Base-by-base conservation (phyloP, 2,113 vertebrate genomes). In the Macquaria australasica region DNA sequence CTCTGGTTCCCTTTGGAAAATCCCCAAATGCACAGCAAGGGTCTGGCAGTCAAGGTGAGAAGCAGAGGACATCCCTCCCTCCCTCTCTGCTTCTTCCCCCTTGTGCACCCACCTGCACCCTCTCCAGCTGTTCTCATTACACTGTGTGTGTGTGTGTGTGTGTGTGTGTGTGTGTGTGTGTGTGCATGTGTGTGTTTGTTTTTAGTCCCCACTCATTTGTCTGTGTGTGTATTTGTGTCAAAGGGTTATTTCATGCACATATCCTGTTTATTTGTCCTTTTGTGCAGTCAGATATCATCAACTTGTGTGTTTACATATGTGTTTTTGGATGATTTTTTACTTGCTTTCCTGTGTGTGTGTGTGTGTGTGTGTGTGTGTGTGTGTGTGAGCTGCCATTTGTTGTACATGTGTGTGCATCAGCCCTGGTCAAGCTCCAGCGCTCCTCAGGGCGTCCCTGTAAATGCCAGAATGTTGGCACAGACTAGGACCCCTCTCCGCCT, bases 41-140 rank as follows among this genome's bases (percentile, higher is more conserved):
- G 79, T 93, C 84, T 90, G 84, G 81, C 91, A 90, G 92, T 94
- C 91, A 95, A 96, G 96, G 95, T 95, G 93, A 96, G 90, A 91
- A 68, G 84, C 91, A 95, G 93, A 95, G 95, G 94, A 95, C 95
- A 90, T 51, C 84, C 88, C 85, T 64, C 75, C 82, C 62, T 79
- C 77, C 72, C 84, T 76, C 80, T 71, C 81, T 86, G 68, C 89
- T 81, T 81, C 81, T 72, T 85, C 80, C 72, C 81, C 84, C 79
- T 41, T 48, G 45, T 75, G 72, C 84, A 75, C 81, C 79, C 4
- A 41, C 60, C 82, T 82, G 77, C 81, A 73, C 73, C 87, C 87
- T 87, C 91, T 92, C 92, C 94, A 95, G 92, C 93, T 95, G 95
- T 93, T 95, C 85, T 88, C 90, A 91, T 90, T 78, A 87, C 83